These are phyloP conservation scores for Acestrorhynchus altus DNA, from an alignment of 2,797 vertebrate species.

Conservation along the genomic window DNA sequence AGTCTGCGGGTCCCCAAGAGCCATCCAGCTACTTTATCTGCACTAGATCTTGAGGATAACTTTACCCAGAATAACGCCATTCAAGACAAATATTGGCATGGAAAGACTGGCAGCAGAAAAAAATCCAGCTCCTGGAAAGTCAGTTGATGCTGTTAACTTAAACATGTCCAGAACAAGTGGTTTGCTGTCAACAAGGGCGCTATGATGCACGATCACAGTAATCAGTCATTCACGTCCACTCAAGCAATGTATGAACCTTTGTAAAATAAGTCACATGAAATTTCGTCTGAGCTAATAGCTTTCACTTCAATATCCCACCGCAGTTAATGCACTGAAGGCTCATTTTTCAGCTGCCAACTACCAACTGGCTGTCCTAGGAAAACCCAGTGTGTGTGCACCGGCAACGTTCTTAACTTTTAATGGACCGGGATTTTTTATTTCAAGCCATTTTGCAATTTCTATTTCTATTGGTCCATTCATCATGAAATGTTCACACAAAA, in stretches of 20 bases:
- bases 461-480: no score
- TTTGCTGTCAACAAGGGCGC: slow-evolving; percentile 28
- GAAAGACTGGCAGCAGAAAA: slow-evolving; percentile 5
- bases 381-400: no score
- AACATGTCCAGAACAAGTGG: slow-evolving; percentile 7
- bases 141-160: background rate
- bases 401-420: no score
- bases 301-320: background rate
- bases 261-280: background rate
- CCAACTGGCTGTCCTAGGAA: background rate
- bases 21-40: slow-evolving; percentile 63
- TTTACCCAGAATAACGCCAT: slow-evolving; percentile 7
- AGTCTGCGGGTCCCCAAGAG: slow-evolving; percentile 57
- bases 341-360: background rate
- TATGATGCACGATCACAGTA: slow-evolving; percentile 3
- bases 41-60: slow-evolving; percentile 57
- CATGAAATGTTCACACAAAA: no score
- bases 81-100: slow-evolving; percentile 10
- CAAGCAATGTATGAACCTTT: background rate
- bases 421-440: no score
- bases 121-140: background rate
- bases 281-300: background rate
- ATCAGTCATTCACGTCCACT: background rate
- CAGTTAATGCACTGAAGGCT: no score
- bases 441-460: no score